These are phyloP conservation scores for Falco biarmicus DNA, from an alignment of 2,797 vertebrate genomes.

Conservation along the genomic window DNA sequence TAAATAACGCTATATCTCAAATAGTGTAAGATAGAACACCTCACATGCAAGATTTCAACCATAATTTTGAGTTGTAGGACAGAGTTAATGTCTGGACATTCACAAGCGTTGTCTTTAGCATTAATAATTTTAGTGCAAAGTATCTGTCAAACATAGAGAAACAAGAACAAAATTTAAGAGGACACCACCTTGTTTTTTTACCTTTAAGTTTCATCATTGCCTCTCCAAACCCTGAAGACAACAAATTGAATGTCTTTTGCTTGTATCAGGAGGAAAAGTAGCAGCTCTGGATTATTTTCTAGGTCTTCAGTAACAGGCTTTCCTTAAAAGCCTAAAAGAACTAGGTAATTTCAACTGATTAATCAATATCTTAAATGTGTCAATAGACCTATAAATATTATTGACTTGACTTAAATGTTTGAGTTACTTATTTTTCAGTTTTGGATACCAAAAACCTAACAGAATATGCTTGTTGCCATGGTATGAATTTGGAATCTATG, in stretches of 20 bases:
- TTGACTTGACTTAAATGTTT: not conserved
- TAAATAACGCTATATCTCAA: not conserved
- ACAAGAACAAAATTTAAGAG: not conserved
- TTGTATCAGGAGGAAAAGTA: not conserved
- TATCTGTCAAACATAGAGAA: not conserved
- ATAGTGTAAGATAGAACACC: not conserved
- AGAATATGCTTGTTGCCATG: not conserved
- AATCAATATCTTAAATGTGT: not conserved
- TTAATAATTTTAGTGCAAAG: not conserved
- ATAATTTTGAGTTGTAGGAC: not conserved
- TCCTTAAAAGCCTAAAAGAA: not conserved
- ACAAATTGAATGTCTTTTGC: not conserved
- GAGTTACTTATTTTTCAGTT: not conserved
- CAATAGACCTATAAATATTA: not conserved
- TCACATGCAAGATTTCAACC: not conserved
- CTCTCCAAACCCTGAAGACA: not conserved
- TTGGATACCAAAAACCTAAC: not conserved
- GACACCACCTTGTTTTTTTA: not conserved
- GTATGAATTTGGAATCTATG: not conserved
- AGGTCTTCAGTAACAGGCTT: not conserved
- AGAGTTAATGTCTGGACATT: not conserved
- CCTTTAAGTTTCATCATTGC: not conserved
- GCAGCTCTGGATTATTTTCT: not conserved
- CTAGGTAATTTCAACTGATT: not conserved
- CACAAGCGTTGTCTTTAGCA: not conserved